Conservation (phyloP, 2,797 vertebrate genomes). For the Artibeus jamaicensis region DNA sequence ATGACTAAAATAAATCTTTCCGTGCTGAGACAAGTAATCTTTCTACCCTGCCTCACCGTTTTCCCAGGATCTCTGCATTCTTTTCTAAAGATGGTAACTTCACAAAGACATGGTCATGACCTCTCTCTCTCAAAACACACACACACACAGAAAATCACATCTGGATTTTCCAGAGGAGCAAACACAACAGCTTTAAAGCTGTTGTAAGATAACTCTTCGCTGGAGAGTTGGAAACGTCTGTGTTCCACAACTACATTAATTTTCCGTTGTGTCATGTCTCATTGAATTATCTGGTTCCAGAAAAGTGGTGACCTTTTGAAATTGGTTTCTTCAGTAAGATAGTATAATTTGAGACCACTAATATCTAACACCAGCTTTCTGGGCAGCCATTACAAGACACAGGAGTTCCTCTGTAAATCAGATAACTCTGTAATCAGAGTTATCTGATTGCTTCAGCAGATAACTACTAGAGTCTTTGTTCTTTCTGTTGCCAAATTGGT, state of each 20-base stretch:
- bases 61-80: not conserved
- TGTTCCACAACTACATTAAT: not conserved
- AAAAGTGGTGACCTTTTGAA: not conserved
- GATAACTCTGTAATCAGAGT: no score
- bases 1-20: not conserved
- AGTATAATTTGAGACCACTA: not conserved
- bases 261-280: slow-evolving; percentile 14
- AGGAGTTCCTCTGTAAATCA: not conserved
- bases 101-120: not conserved
- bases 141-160: not conserved
- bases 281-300: not conserved
- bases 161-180: not conserved
- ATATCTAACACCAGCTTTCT: not conserved
- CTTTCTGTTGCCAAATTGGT: not conserved
- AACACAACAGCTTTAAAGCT: not conserved
- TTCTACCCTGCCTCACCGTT: not conserved
- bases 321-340: not conserved
- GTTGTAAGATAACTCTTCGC: no score
- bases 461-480: not conserved
- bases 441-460: not conserved
- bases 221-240: not conserved
- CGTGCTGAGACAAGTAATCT: not conserved
- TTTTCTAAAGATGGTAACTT: not conserved
- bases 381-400: not conserved
- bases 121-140: not conserved